Percentiles rank a stretch among this genome's conserved stretches.
Conservation (phyloP, 2,888 invertebrate species). For the Molorchus minor region DNA sequence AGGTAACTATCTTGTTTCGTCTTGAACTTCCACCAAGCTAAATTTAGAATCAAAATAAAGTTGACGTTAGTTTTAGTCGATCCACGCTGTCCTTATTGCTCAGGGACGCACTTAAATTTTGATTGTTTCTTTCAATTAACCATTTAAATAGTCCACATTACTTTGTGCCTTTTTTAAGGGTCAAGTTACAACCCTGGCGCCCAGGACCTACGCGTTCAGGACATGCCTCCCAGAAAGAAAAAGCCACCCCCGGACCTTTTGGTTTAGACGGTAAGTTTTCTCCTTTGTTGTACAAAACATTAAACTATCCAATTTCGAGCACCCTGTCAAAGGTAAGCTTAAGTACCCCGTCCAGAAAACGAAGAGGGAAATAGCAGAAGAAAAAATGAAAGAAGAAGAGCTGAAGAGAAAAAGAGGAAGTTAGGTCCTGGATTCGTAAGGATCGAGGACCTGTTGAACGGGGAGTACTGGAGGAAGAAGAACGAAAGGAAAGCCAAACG, state of each 20-base stretch:
- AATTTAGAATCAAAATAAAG: no score
- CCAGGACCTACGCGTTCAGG: constrained; percentile 64
- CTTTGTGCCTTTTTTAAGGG: constrained; percentile 43
- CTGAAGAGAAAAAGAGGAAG: constrained; percentile 51
- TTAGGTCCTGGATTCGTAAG: constrained; percentile 63
- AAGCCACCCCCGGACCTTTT: constrained; percentile 48
- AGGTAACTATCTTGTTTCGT: no score
- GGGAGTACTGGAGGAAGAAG: constrained; percentile 64
- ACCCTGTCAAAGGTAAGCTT: constrained; percentile 62
- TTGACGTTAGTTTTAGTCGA: no score
- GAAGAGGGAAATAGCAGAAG: constrained; percentile 63
- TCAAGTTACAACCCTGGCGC: constrained; percentile 66
- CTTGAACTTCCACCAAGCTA: no score
- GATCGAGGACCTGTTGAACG: constrained; percentile 68
- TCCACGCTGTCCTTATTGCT: no score
- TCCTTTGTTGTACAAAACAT: constrained; percentile 12
- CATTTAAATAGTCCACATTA: not conserved
- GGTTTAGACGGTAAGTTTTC: constrained; percentile 54
- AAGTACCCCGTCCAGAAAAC: constrained; percentile 67
- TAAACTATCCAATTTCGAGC: constrained; percentile 13
- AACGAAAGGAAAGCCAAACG: constrained; percentile 47
- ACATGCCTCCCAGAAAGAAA: constrained; percentile 60
- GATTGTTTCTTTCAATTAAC: no score
- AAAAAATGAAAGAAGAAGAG: constrained; percentile 49
- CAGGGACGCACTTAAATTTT: no score